These are phyloP conservation scores for Drosophila lini DNA, from an alignment of 1,140 invertebrate genomes.

Conservation along the genomic window DNA sequence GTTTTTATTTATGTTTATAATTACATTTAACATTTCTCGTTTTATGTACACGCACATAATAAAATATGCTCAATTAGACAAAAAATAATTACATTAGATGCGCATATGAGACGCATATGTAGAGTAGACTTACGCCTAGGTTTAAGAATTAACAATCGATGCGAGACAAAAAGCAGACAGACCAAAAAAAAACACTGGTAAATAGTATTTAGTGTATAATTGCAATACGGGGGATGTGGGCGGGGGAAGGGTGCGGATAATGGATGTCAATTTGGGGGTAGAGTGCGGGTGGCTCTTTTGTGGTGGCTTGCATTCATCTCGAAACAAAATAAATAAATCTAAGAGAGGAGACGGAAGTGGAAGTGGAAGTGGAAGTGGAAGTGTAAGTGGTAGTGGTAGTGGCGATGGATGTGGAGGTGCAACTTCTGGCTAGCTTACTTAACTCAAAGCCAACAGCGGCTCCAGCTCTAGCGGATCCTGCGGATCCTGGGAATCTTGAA, in stretches of 20 bases:
- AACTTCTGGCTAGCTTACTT: conserved; percentile 45
- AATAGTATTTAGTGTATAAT: conserved; percentile 2
- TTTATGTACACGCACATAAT: conserved; percentile 74
- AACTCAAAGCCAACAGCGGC: conserved; percentile 89
- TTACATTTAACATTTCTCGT: conserved; percentile 71
- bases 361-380: neutral
- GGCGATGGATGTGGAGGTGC: conserved; percentile 2
- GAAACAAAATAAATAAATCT: conserved; percentile 60
- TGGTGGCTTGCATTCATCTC: conserved; percentile 35
- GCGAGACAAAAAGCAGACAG: conserved; percentile 47
- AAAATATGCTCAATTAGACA: conserved; percentile 69
- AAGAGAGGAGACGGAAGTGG: conserved; percentile 30
- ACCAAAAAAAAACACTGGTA: conserved; percentile 42
- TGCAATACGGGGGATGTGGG: conserved; percentile 8
- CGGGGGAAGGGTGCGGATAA: neutral
- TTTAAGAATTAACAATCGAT: conserved; percentile 48
- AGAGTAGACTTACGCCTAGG: conserved; percentile 61
- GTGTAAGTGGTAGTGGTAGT: conserved; percentile 12
- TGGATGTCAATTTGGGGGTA: neutral
- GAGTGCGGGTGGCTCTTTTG: neutral
- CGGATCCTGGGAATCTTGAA: conserved; percentile 45
- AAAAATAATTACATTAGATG: conserved; percentile 69
- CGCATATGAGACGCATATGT: conserved; percentile 38
- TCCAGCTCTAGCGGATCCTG: conserved; percentile 84
- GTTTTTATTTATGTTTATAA: conserved; percentile 71